Evolutionary conservation across 2,113 vertebrate species (phyloP).

Genomic region (Brachionichthys hirsutus): DNA sequence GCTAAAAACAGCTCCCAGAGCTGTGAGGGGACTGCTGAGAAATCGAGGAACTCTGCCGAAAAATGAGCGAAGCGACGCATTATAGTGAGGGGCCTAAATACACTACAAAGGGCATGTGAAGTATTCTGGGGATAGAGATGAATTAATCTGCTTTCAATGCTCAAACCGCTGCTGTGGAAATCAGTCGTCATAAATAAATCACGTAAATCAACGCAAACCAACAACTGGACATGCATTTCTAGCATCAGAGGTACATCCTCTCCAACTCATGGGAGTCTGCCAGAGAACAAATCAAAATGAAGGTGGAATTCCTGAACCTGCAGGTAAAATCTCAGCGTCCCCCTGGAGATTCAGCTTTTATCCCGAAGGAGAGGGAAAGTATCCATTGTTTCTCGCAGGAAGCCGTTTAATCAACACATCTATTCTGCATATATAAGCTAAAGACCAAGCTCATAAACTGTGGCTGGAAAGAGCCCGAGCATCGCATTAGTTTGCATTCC

Average conservation of each 20-base stretch:
- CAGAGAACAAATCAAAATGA: conserved; percentile 33
- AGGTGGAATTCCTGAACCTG: conserved; percentile 22
- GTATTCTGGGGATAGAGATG: not conserved
- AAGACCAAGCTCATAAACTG: not conserved
- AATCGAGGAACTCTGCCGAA: not conserved
- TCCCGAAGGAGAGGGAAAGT: not conserved
- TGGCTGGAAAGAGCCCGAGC: conserved; percentile 5
- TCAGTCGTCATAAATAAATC: too few species aligned
- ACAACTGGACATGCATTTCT: conserved; percentile 1
- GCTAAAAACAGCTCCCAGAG: not conserved
- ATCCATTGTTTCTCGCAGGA: conserved; percentile 3
- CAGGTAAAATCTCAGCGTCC: conserved; percentile 37
- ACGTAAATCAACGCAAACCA: not conserved
- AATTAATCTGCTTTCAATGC: too few species aligned
- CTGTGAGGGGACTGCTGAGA: not conserved
- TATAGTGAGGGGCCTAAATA: not conserved
- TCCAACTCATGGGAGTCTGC: conserved; percentile 7
- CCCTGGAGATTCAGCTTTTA: conserved; percentile 26
- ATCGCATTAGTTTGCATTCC: conserved; percentile 12
- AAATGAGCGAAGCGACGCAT: too few species aligned
- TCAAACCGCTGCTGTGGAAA: too few species aligned
- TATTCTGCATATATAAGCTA: not conserved
- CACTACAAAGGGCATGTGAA: not conserved
- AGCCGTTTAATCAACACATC: conserved; percentile 15
- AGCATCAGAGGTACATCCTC: conserved; percentile 6